Evolutionary conservation across 1,140 invertebrate genomes (phyloP), one percentile per base, ranked within the genome.

Genomic region (Myzus persicae): DNA sequence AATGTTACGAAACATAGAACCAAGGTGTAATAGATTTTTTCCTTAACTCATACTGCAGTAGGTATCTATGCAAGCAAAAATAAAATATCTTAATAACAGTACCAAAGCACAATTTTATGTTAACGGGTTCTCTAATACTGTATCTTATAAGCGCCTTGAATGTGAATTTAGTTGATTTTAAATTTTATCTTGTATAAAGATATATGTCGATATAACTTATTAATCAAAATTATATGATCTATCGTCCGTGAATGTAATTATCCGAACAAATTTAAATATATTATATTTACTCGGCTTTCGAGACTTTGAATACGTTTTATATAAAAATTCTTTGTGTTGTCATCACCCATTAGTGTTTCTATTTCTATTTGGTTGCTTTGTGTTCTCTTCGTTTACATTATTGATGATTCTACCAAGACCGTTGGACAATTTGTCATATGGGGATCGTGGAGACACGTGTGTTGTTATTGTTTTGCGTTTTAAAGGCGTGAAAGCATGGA

Each of bases 381-480:
- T 90, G 51, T 67, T 59, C 24, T 8, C 1, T 46, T 42, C 24
- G 38, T 67, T 54, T 38, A 89, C 36, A 54, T 89, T 54, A 54
- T 89, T 89, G 88, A 89, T 54, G 46, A 89, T 51, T 38, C 42
- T 38, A 89, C 48, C 8, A 89, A 89, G 87, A 89, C 88, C 54
- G 89, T 59, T 31, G 51, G 48, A 90, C 54, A 42, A 90, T 90
- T 90, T 67, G 89, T 90, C 89, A 90, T 36, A n/a, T n/a, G 14
- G 89, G 89, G 51, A 90, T 90, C 38, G 40, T 6, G 20, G 20
- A 22, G 88, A 31, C 89, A 90, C 89, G 89, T 90, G 89, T 67
- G 51, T 54, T 48, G 44, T 90, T 67, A 90, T 90, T 90, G 89
- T 90, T 90, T n/a, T n/a, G 51, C 24, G 36, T 89, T 54, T 89